Percentiles rank a stretch among this genome's conserved stretches.
Conservation (phyloP, 2,888 invertebrate genomes). For the Pelosia muscerda region DNA sequence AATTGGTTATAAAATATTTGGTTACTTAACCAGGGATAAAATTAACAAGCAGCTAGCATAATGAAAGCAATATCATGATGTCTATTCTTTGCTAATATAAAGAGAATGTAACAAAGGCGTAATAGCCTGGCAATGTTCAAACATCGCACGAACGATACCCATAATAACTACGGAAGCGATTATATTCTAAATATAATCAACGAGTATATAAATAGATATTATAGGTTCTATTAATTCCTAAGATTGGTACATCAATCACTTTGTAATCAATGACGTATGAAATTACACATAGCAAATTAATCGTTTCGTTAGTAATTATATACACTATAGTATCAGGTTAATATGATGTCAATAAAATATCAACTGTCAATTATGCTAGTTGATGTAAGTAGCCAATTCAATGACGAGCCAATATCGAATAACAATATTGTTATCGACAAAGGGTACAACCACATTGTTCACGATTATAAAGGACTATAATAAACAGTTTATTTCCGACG, state of each 20-base stretch:
- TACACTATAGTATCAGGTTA: slow-evolving; percentile 13
- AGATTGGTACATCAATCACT: slow-evolving; percentile 27
- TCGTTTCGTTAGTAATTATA: slow-evolving; percentile 29
- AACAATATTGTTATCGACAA: neutral
- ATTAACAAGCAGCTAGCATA: neutral
- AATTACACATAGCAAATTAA: slow-evolving; percentile 33
- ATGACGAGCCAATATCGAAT: slow-evolving; percentile 36
- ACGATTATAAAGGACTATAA: neutral
- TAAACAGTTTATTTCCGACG: neutral
- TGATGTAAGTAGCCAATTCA: slow-evolving; percentile 31
- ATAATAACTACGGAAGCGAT: slow-evolving; percentile 2
- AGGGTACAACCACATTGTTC: neutral
- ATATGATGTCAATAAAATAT: neutral
- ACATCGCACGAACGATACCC: slow-evolving; percentile 14
- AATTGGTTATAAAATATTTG: neutral
- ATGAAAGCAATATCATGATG: neutral
- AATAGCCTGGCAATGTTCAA: slow-evolving; percentile 10
- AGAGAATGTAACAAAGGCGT: slow-evolving; percentile 12
- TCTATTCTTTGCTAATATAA: slow-evolving; percentile 4
- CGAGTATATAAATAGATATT: neutral
- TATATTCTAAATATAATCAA: neutral
- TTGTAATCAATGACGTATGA: slow-evolving; percentile 23
- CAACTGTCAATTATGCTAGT: slow-evolving; percentile 25
- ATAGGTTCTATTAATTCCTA: neutral
- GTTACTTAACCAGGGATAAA: neutral